These are phyloP conservation scores for Salvelinus namaycush DNA, from an alignment of 2,113 vertebrate species.

Conservation along the genomic window DNA sequence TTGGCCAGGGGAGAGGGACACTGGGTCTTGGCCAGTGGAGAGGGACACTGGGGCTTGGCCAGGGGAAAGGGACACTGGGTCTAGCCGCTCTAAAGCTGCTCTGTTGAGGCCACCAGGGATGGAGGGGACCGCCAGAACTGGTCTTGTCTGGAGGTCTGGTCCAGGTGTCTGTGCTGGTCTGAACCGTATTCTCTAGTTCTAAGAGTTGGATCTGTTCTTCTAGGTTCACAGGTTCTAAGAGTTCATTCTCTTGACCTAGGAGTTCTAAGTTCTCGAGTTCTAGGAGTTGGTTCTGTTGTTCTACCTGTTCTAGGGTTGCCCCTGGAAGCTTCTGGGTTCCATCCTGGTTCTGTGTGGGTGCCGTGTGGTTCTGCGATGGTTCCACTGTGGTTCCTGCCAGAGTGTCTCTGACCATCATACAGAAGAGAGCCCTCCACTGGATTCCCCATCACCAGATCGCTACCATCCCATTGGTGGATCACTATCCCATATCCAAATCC, in stretches of 20 bases:
- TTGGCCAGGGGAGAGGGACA: not conserved
- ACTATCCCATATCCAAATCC: not conserved
- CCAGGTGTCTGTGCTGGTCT: not conserved
- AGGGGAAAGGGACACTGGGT: not conserved
- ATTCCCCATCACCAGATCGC: not conserved
- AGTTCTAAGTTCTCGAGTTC: constrained; percentile 8
- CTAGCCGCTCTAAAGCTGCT: not conserved
- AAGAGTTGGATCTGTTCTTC: not conserved
- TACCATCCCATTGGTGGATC: not conserved
- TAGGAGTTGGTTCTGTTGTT: constrained; percentile 2
- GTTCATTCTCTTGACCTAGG: not conserved
- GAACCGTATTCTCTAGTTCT: not conserved
- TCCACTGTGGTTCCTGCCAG: constrained; percentile 17
- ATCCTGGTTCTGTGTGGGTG: not conserved
- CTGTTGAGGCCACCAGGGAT: not conserved
- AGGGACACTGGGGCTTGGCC: constrained; percentile 17
- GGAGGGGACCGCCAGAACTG: not conserved
- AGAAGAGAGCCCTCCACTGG: constrained; percentile 20
- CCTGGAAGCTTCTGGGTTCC: not conserved
- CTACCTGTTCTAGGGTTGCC: not conserved
- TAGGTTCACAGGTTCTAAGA: not conserved
- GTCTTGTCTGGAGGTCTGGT: not conserved
- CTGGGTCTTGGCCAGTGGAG: not conserved
- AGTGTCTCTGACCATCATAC: constrained; percentile 66
- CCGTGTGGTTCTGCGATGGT: constrained; percentile 15